Evolutionary conservation across 2,113 vertebrate species (phyloP).

Genomic region (Axis porcinus): DNA sequence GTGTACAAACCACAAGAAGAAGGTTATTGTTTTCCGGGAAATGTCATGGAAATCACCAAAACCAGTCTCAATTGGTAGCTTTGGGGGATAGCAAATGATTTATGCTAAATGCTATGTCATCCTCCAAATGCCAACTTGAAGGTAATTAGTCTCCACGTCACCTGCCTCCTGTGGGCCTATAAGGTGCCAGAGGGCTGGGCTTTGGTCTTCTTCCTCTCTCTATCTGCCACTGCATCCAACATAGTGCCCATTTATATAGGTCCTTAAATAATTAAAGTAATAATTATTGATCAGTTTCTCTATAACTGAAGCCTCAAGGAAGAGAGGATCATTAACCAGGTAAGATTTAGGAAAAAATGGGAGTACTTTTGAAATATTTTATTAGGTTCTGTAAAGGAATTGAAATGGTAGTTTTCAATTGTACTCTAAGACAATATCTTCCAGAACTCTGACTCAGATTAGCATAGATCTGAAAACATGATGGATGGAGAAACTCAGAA

Average conservation of each 20-base stretch:
- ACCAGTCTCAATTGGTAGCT: neutral
- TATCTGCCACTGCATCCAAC: neutral
- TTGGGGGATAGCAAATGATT: neutral
- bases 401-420: neutral
- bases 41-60: neutral
- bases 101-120: neutral
- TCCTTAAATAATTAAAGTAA: neutral
- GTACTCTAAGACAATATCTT: neutral
- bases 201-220: neutral
- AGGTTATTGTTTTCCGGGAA: neutral
- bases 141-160: neutral
- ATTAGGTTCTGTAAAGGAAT: neutral
- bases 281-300: neutral
- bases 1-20: conserved; percentile 3
- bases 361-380: neutral
- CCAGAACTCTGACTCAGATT: neutral
- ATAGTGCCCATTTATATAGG: neutral
- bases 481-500: neutral
- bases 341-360: neutral
- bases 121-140: neutral
- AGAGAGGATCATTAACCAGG: neutral
- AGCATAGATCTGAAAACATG: neutral
- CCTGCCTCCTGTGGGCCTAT: neutral
- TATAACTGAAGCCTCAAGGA: neutral
- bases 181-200: neutral